phyloP scores from a whole-genome alignment of 2,888 invertebrate genomes.

The Agrotis puta region DNA sequence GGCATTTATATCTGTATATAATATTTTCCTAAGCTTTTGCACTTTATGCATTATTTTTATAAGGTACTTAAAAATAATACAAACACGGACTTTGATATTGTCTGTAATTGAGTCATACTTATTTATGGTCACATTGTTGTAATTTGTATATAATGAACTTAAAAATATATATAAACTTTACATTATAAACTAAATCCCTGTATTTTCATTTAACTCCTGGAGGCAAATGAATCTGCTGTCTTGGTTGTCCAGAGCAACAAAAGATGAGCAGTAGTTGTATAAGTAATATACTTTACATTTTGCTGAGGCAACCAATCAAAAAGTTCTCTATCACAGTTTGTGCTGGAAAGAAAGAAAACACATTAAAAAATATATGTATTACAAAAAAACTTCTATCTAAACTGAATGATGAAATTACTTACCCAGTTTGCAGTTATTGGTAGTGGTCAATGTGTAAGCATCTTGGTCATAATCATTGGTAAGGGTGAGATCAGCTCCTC shows the following conservation, averaged over 20 bases:
- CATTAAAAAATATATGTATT: constrained; percentile 5
- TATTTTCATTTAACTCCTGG: constrained; percentile 87
- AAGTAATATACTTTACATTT: constrained; percentile 80
- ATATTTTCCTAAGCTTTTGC: constrained; percentile 3
- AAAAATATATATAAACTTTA: constrained; percentile 88
- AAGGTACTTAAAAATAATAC: constrained; percentile 62
- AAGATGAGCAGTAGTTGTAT: constrained; percentile 75
- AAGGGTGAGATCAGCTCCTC: constrained; percentile 95
- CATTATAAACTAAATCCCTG: constrained; percentile 91
- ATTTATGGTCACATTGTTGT: constrained; percentile 82
- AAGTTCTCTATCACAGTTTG: constrained; percentile 95
- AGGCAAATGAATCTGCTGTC: constrained; percentile 86
- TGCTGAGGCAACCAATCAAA: constrained; percentile 91
- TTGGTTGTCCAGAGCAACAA: constrained; percentile 83
- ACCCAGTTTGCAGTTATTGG: constrained; percentile 90
- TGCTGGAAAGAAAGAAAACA: constrained; percentile 88
- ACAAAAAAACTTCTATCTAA: not conserved
- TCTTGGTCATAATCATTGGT: constrained; percentile 96
- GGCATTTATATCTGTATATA: constrained; percentile 27
- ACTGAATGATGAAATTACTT: constrained; percentile 53
- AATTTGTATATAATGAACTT: constrained; percentile 86
- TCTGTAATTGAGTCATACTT: constrained; percentile 86
- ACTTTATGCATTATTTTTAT: not conserved
- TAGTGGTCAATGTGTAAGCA: constrained; percentile 95
- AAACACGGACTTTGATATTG: constrained; percentile 79